Conservation (phyloP, 2,113 vertebrate species). For the Cyphomyrus plagiostoma region DNA sequence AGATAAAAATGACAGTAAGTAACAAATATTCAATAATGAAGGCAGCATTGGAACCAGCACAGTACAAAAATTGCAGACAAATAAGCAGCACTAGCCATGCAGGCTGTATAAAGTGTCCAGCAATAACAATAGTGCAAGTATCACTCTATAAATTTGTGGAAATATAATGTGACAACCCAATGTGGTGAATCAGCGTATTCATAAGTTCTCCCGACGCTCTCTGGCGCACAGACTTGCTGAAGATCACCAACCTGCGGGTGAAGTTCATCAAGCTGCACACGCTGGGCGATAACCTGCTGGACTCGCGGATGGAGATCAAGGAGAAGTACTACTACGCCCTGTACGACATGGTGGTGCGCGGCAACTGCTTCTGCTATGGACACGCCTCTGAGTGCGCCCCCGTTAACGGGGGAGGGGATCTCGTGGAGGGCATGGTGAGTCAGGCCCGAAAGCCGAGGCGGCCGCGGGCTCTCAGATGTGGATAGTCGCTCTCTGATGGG, state of each 20-base stretch:
- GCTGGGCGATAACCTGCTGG: conserved; percentile 88
- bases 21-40: background rate
- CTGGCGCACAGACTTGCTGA: conserved; percentile 71
- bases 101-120: background rate
- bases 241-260: conserved; percentile 92
- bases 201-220: background rate
- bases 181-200: background rate
- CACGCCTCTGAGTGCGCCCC: conserved; percentile 91
- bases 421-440: conserved; percentile 85
- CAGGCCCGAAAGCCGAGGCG: background rate
- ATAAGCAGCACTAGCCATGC: background rate
- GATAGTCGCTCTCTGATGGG: background rate
- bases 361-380: conserved; percentile 97
- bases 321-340: conserved; percentile 95
- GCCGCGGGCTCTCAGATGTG: background rate
- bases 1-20: background rate
- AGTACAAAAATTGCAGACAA: background rate
- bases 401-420: conserved; percentile 52
- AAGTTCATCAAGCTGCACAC: conserved; percentile 89
- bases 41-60: background rate
- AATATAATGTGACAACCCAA: background rate
- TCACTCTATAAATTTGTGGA: background rate
- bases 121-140: background rate
- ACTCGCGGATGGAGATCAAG: conserved; percentile 91
- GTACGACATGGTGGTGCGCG: conserved; percentile 95